A percentile compares a stretch with the other conserved stretches of the same genome.
Evolutionary conservation across 2,113 vertebrate genomes (phyloP).

Genomic region (Circaetus gallicus): DNA sequence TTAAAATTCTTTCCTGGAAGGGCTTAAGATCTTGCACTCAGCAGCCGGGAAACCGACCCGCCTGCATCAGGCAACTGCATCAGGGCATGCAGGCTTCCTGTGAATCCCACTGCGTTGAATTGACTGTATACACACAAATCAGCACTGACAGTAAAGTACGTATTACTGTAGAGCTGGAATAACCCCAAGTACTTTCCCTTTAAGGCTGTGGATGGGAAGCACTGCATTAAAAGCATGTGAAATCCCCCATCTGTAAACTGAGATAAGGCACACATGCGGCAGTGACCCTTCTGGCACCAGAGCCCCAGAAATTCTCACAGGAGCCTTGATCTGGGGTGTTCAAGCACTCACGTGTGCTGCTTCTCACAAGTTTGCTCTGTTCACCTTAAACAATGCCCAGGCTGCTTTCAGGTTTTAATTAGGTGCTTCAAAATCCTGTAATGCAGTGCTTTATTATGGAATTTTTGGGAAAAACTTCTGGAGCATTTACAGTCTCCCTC

Average conservation of each 20-base stretch:
- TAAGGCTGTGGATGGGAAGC: neutral
- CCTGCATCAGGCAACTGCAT: neutral
- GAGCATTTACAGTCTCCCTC: neutral
- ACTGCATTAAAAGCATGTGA: neutral
- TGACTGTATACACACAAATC: neutral
- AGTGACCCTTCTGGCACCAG: neutral
- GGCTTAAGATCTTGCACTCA: neutral
- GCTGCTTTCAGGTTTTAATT: neutral
- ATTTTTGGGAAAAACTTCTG: neutral
- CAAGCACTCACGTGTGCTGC: accelerated
- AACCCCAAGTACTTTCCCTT: neutral
- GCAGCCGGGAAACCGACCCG: neutral
- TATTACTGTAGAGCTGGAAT: neutral
- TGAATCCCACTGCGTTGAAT: neutral
- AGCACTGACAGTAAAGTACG: neutral
- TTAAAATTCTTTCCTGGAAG: neutral
- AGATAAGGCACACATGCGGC: neutral
- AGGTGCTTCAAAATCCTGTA: neutral
- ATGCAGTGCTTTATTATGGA: neutral
- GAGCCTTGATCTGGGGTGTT: neutral
- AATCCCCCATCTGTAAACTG: neutral
- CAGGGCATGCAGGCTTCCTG: neutral
- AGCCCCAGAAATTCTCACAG: neutral
- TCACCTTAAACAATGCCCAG: accelerated
- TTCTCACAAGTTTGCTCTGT: neutral